A percentile compares a stretch with the other conserved stretches of the same genome.
Conservation (phyloP, 2,888 invertebrate species). For the Acronicta psi region DNA sequence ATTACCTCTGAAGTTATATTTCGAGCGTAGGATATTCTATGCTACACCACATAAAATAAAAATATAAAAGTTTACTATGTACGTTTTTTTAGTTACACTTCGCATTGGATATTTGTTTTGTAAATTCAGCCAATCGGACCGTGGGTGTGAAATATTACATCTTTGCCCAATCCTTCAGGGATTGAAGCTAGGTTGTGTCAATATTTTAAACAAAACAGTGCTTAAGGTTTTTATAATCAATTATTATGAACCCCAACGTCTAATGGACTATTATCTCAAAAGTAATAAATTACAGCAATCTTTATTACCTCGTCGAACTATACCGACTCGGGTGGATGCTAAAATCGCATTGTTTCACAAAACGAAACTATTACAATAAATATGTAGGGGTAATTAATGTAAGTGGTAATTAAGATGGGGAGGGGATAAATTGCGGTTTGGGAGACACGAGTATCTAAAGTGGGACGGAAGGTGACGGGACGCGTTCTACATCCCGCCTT, state of each 20-base stretch:
- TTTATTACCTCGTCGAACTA: constrained; percentile 33
- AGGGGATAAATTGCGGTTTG: constrained; percentile 80
- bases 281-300: constrained; percentile 35
- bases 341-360: constrained; percentile 47
- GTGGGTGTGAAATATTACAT: too few species aligned
- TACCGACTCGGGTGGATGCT: constrained; percentile 14
- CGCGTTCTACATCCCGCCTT: constrained; percentile 80
- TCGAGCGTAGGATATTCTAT: too few species aligned
- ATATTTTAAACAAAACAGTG: too few species aligned
- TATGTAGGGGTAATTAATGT: constrained; percentile 69
- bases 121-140: not conserved
- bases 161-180: too few species aligned
- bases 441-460: constrained; percentile 81
- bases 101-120: not conserved
- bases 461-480: constrained; percentile 79
- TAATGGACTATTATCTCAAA: constrained; percentile 33
- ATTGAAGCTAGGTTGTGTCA: too few species aligned
- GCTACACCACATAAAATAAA: too few species aligned
- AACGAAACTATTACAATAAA: constrained; percentile 64
- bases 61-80: too few species aligned
- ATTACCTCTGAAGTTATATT: too few species aligned
- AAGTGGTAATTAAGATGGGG: constrained; percentile 65
- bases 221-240: too few species aligned
- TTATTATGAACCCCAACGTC: not conserved
- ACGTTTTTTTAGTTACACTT: too few species aligned